These are phyloP conservation scores for Erythrolamprus reginae DNA, from an alignment of 2,113 vertebrate species.

Conservation along the genomic window DNA sequence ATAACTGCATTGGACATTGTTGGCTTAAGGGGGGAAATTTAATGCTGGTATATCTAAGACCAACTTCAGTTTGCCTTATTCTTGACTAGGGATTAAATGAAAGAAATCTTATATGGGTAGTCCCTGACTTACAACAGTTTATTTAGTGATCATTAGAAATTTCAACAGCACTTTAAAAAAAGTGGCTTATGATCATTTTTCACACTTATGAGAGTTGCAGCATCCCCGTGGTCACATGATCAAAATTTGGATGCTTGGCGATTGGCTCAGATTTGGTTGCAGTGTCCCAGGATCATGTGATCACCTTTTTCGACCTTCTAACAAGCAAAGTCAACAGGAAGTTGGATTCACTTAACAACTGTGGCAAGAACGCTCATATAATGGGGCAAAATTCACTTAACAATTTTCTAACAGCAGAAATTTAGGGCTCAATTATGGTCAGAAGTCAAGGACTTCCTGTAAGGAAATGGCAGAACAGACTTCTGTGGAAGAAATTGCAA, in stretches of 20 bases:
- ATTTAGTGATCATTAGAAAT: not conserved
- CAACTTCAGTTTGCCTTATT: not conserved
- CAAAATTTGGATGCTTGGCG: not conserved
- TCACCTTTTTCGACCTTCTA: not conserved
- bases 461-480: not conserved
- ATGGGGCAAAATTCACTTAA: not conserved
- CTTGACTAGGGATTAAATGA: not conserved
- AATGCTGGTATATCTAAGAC: not conserved
- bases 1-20: not conserved
- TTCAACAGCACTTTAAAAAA: not conserved
- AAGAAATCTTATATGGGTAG: not conserved
- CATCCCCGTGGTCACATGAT: not conserved
- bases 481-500: not conserved
- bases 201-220: not conserved
- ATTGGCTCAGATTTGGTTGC: not conserved
- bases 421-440: not conserved
- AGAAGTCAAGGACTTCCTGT: not conserved
- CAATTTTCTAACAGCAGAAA: not conserved
- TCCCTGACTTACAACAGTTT: not conserved
- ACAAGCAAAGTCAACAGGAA: not conserved
- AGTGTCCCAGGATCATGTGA: not conserved
- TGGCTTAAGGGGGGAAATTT: not conserved
- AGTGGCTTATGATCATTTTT: not conserved
- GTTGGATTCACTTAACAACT: not conserved
- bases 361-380: not conserved